Percentiles rank a stretch among this genome's conserved stretches.
Evolutionary conservation across 2,797 vertebrate species (phyloP).

Genomic region (Cossypha heuglini): DNA sequence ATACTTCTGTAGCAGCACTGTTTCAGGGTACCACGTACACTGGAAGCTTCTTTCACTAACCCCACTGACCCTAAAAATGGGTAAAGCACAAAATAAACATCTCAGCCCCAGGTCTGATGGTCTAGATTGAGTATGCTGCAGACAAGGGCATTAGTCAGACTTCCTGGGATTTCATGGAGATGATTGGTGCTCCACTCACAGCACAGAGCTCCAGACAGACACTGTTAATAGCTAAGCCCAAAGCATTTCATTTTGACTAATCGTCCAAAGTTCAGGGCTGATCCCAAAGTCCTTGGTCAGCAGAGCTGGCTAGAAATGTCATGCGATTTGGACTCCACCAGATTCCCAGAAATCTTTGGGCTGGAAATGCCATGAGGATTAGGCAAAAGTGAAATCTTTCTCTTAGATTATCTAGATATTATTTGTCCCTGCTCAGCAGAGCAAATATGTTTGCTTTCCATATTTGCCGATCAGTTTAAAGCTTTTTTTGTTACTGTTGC

Average conservation of each 20-base stretch:
- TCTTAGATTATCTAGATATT: constrained; percentile 5
- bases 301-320: constrained; percentile 37
- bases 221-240: constrained; percentile 35
- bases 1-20: neutral
- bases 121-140: neutral
- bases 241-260: constrained; percentile 36
- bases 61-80: neutral
- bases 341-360: constrained; percentile 47
- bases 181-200: neutral
- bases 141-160: neutral
- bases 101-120: neutral
- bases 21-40: neutral
- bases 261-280: constrained; percentile 42
- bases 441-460: constrained; percentile 41
- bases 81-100: neutral
- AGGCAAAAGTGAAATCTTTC: constrained; percentile 44
- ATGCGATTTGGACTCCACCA: neutral
- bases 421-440: constrained; percentile 46
- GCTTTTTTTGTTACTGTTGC: constrained; percentile 18
- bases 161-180: neutral
- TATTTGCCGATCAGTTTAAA: constrained; percentile 28
- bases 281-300: constrained; percentile 44
- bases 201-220: neutral
- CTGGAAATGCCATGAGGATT: constrained; percentile 50
- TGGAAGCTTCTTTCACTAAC: neutral